A percentile compares a stretch with the other conserved stretches of the same genome.
These are phyloP conservation scores for Stichopus horrens DNA, from an alignment of 53 echinoderm and acorn worm species.

Conservation along the genomic window DNA sequence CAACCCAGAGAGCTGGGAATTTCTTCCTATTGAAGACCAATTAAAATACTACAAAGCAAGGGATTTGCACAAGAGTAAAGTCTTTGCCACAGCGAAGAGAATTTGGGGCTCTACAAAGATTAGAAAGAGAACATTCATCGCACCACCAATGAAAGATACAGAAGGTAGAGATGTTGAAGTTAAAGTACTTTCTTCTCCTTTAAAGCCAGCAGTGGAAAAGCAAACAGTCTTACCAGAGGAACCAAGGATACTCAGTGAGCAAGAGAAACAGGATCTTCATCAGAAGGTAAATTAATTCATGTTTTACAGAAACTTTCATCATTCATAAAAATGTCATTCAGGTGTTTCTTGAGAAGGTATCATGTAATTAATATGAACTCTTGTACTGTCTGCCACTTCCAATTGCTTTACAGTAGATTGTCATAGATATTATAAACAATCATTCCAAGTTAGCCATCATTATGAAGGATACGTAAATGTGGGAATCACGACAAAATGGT, in stretches of 20 bases:
- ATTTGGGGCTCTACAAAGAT: constrained; percentile 70
- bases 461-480: too few relatives aligned
- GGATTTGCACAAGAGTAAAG: constrained; percentile 71
- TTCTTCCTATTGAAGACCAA: constrained; percentile 88
- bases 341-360: too few relatives aligned
- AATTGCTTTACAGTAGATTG: too few relatives aligned
- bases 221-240: not conserved
- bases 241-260: constrained; percentile 65
- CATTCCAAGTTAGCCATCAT: too few relatives aligned
- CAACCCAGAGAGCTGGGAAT: constrained; percentile 78
- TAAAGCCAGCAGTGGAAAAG: constrained; percentile 33
- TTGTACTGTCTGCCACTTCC: too few relatives aligned
- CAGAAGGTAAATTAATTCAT: constrained; percentile 43
- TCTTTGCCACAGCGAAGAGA: constrained; percentile 64
- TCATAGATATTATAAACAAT: too few relatives aligned
- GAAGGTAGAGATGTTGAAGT: constrained; percentile 53
- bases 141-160: constrained; percentile 73
- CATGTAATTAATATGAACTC: too few relatives aligned
- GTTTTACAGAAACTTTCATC: too few relatives aligned
- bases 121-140: constrained; percentile 65
- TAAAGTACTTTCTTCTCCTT: constrained; percentile 45
- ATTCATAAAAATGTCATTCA: too few relatives aligned
- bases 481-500: too few relatives aligned
- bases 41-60: constrained; percentile 81
- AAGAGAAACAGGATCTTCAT: constrained; percentile 64